Conservation (phyloP, 2,888 invertebrate species). For the Eubasilissa splendida region DNA sequence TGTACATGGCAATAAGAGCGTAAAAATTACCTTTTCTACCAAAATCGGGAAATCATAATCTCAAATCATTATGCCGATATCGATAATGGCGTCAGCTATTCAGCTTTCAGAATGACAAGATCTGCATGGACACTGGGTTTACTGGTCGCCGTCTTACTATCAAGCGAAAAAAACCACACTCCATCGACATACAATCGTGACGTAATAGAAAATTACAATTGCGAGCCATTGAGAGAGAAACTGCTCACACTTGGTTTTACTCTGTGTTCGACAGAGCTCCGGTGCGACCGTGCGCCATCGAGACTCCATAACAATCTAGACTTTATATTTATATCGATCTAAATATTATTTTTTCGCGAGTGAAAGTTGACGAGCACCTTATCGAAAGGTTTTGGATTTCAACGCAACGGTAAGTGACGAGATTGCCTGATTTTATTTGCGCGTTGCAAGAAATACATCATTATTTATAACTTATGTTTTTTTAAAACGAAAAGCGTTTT, state of each 20-base stretch:
- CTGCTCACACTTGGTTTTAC: background rate
- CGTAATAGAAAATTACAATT: background rate
- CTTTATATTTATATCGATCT: background rate
- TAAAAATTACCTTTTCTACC: too few relatives aligned
- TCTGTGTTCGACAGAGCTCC: constrained; percentile 16
- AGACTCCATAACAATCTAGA: background rate
- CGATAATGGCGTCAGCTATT: too few relatives aligned
- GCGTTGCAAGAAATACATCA: too few relatives aligned
- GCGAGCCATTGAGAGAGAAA: constrained; percentile 1
- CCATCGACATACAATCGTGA: background rate
- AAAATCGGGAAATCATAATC: too few relatives aligned
- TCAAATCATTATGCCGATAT: too few relatives aligned
- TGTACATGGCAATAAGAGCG: too few relatives aligned
- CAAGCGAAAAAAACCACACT: background rate
- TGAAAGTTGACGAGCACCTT: constrained; percentile 25
- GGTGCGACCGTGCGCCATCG: constrained; percentile 11
- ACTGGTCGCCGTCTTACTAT: background rate
- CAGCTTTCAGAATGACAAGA: too few relatives aligned
- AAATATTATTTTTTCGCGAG: constrained; percentile 10
- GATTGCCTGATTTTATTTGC: too few relatives aligned
- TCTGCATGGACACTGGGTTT: constrained; percentile 6
- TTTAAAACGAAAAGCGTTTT: too few relatives aligned
- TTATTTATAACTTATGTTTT: too few relatives aligned
- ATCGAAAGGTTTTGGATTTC: background rate
- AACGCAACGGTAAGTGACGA: constrained; percentile 25